phyloP scores from a whole-genome alignment of 2,888 invertebrate species.

The Rhamnusium bicolor region DNA sequence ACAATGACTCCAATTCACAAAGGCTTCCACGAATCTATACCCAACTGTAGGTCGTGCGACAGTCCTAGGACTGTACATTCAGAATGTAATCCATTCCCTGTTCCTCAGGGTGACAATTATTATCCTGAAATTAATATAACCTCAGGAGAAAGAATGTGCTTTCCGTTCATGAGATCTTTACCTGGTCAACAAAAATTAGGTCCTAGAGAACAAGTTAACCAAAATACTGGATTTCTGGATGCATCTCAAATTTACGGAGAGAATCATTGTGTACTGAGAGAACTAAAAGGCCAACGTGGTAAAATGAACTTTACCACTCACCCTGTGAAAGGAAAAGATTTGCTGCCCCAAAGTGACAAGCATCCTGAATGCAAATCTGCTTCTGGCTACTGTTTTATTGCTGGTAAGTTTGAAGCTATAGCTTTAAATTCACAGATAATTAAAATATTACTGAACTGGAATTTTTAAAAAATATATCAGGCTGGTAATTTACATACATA shows the following conservation, averaged over 20 bases:
- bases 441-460: too few relatives aligned
- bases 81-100: constrained; percentile 93
- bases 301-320: constrained; percentile 86
- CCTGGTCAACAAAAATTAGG: constrained; percentile 92
- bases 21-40: constrained; percentile 91
- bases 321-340: constrained; percentile 82
- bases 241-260: constrained; percentile 92
- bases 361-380: constrained; percentile 92
- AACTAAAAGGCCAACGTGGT: constrained; percentile 86
- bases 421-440: too few relatives aligned
- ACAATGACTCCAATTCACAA: constrained; percentile 95
- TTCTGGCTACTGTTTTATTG: constrained; percentile 90
- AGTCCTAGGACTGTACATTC: constrained; percentile 91
- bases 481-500: too few relatives aligned
- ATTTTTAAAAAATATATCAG: too few relatives aligned
- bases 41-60: constrained; percentile 91
- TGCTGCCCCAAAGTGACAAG: constrained; percentile 83
- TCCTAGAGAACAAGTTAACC: constrained; percentile 94
- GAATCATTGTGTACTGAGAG: constrained; percentile 84
- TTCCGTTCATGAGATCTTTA: constrained; percentile 94
- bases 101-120: constrained; percentile 91
- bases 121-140: constrained; percentile 90
- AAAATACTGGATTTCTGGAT: constrained; percentile 93
- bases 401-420: constrained; percentile 70
- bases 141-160: constrained; percentile 88